phyloP scores from a whole-genome alignment of 2,797 vertebrate species.

The Psittacula echo region DNA sequence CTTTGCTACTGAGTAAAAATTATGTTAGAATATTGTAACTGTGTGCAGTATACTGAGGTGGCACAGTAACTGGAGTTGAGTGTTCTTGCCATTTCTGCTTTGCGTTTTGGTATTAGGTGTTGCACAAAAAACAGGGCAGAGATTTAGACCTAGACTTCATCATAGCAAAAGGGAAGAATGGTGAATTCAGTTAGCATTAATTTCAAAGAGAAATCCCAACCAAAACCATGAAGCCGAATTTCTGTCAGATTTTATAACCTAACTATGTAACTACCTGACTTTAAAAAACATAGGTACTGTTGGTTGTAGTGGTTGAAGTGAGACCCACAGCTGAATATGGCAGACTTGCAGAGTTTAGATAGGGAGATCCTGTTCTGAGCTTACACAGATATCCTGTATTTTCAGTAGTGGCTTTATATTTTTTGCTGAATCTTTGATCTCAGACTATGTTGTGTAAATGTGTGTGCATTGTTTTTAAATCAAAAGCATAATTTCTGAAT shows the following conservation, averaged over 20 bases:
- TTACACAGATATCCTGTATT: background rate
- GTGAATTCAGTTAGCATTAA: background rate
- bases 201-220: background rate
- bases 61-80: background rate
- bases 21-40: background rate
- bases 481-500: background rate
- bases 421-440: background rate
- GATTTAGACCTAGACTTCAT: background rate
- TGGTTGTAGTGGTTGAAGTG: background rate
- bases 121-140: background rate
- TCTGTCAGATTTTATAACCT: background rate
- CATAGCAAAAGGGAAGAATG: background rate
- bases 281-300: background rate
- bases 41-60: background rate
- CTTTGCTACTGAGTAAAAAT: background rate
- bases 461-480: background rate
- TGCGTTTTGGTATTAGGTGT: background rate
- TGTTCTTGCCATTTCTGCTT: background rate
- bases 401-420: background rate
- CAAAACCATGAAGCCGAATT: background rate
- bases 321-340: background rate
- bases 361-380: background rate
- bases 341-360: background rate
- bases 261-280: background rate
- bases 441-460: background rate